These are phyloP conservation scores for Ptilodon capucinus DNA, from an alignment of 2,888 invertebrate species.

Conservation along the genomic window DNA sequence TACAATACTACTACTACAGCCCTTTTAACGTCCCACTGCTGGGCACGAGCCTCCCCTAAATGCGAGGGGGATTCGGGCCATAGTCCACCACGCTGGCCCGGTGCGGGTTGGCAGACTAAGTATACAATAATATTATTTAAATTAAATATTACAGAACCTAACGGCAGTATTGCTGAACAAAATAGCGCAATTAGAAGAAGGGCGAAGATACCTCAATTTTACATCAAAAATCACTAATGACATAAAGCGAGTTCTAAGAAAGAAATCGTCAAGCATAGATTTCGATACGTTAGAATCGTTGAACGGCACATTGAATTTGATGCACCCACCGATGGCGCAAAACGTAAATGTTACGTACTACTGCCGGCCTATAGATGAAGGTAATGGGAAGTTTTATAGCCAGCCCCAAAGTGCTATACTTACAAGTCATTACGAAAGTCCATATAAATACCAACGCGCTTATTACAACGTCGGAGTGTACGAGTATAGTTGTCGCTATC, in stretches of 20 bases:
- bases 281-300: constrained; percentile 48
- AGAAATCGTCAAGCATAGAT: constrained; percentile 45
- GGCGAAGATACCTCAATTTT: constrained; percentile 64
- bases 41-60: no score
- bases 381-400: constrained; percentile 50
- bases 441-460: constrained; percentile 13
- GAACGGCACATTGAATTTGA: constrained; percentile 47
- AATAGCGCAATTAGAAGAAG: constrained; percentile 63
- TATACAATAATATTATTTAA: background rate
- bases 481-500: constrained; percentile 3
- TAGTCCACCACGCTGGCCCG: no score
- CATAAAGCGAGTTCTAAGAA: constrained; percentile 59
- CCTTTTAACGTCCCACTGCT: no score
- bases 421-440: constrained; percentile 21
- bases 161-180: constrained; percentile 55
- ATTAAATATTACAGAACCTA: constrained; percentile 54
- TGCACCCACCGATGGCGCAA: constrained; percentile 48
- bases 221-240: constrained; percentile 66
- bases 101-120: no score
- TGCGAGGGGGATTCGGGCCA: no score
- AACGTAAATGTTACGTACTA: constrained; percentile 45
- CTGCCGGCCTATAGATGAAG: constrained; percentile 55
- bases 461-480: constrained; percentile 4
- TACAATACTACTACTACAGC: no score
- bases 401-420: constrained; percentile 22